Evolutionary conservation across 2,113 vertebrate species (phyloP).

Genomic region (Phocoena phocoena): DNA sequence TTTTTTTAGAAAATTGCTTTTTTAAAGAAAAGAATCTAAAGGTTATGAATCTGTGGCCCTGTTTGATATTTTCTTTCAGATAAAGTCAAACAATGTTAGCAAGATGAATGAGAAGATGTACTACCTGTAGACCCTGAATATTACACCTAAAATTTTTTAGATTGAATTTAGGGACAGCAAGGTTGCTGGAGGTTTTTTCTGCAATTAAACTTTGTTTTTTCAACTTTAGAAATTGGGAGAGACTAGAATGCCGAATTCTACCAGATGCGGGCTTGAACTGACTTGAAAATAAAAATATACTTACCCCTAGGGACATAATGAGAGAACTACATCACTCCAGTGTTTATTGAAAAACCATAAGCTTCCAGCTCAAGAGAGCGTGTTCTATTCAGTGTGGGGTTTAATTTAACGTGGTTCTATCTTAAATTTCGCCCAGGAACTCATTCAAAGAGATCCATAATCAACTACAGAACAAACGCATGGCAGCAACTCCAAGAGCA

Average conservation of each 20-base stretch:
- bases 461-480: background rate
- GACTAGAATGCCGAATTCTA: background rate
- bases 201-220: constrained; percentile 23
- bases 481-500: background rate
- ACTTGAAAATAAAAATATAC: constrained; percentile 8
- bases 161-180: background rate
- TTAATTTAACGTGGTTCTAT: background rate
- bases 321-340: background rate
- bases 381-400: background rate
- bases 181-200: background rate
- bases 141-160: background rate
- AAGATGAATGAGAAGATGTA: background rate
- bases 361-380: background rate
- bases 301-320: background rate
- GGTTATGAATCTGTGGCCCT: background rate
- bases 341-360: background rate
- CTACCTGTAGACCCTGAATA: background rate
- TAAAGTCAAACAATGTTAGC: background rate
- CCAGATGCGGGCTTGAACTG: background rate
- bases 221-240: background rate
- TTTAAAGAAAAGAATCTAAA: background rate
- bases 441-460: background rate
- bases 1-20: background rate
- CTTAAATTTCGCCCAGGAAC: background rate
- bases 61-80: background rate